Evolutionary conservation across 2,888 invertebrate species (phyloP), one percentile per base, ranked within the genome.

Genomic region (Parnassius glacialis): DNA sequence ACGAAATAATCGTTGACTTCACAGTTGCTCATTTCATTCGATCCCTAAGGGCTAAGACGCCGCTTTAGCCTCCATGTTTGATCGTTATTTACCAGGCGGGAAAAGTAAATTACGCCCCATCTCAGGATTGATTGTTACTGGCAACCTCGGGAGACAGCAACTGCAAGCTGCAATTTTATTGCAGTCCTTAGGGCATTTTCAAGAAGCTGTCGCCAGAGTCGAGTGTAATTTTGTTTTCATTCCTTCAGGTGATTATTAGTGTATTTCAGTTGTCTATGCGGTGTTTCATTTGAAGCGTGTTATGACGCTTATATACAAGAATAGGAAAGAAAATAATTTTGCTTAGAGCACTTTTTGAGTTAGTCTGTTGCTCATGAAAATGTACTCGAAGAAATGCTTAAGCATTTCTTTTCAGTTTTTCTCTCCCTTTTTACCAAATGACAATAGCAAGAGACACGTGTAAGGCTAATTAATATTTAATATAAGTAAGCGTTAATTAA

Each of bases 51-150:
- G 64, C 48, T 50, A 52, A 55, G 65, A 61, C 66, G 70, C 71
- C 62, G 64, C 68, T 61, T 64, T 51, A 65, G 61, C 65, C 57
- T 63, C 65, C 62, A 63, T 67, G 67, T 67, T 68, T 70, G 65
- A 68, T 67, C 76, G 78, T 81, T 84, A 81, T 84, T 85, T 85
- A 83, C 82, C 78, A 83, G 83, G 79, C 80, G 81, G 79, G 77
- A 80, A 80, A 83, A 85, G 81, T 83, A 86, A 86, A 85, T 85
- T 83, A 84, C 83, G 73, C 70, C 69, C 74, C 70, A 77, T 79
- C 77, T 70, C 70, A 72, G 76, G 83, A 85, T 84, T 86, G 86
- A 87, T 86, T 84, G 83, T 81, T 75, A 72, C 70, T 68, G 59
- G 73, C 73, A 73, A 77, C 77, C 83, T 74, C 80, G 53, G 44